phyloP scores from a whole-genome alignment of 1,140 invertebrate species.

The Vanessa tameamea region DNA sequence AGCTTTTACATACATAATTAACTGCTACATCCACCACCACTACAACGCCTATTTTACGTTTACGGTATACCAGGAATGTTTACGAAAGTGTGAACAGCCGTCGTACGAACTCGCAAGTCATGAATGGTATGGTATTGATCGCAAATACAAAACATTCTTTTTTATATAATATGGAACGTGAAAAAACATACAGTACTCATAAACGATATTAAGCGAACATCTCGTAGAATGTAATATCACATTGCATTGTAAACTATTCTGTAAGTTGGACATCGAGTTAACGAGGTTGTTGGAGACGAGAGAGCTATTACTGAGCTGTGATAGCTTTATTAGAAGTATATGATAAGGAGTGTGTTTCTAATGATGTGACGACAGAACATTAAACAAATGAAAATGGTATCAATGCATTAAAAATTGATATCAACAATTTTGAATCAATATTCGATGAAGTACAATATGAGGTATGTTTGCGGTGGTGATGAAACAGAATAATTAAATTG shows the following conservation, averaged over 20 bases:
- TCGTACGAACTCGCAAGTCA: too few relatives aligned
- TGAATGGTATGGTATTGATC: too few relatives aligned
- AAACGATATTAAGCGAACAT: not conserved
- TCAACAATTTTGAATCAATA: not conserved
- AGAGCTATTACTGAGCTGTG: conserved; percentile 11
- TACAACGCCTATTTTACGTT: too few relatives aligned
- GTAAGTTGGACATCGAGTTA: conserved; percentile 11
- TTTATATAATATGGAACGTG: too few relatives aligned
- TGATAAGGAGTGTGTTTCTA: conserved; percentile 7
- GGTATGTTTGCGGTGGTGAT: too few relatives aligned
- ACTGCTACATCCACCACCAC: too few relatives aligned
- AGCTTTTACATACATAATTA: too few relatives aligned
- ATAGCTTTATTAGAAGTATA: conserved; percentile 14
- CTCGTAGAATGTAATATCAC: not conserved
- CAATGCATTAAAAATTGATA: not conserved
- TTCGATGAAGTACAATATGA: not conserved
- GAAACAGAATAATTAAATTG: too few relatives aligned
- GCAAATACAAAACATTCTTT: too few relatives aligned
- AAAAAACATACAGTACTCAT: not conserved
- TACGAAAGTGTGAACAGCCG: too few relatives aligned
- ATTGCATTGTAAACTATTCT: not conserved
- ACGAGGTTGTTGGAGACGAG: conserved; percentile 6
- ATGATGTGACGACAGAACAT: not conserved
- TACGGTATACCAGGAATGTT: too few relatives aligned
- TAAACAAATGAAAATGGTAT: not conserved